Base-by-base conservation (phyloP, 2,888 invertebrate species). In the Callyntrura guangdongensis region DNA sequence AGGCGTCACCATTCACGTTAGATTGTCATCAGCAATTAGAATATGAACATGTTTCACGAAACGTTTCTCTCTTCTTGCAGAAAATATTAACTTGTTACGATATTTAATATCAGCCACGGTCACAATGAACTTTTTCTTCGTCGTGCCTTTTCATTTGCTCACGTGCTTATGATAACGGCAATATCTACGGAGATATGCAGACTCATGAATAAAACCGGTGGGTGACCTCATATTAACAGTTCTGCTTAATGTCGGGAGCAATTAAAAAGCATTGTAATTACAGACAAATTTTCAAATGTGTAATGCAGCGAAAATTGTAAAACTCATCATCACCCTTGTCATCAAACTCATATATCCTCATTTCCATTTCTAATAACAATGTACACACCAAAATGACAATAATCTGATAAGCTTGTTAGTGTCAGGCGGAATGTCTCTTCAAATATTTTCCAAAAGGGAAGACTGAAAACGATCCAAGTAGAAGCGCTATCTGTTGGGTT, bases 1-100 rank as follows among this genome's bases (percentile, higher is more conserved):
- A 72, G 81, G 88, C 36, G 82, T 61, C 77, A 22, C 77, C 81
- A 59, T 82, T 72, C 72, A 59, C 49, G 67, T 77, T 67, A 82
- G 89, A 89, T 89, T 89, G 89, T 89, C 89, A 89, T 89, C 89
- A 67, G 74, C 83, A 89, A 89, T 89, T 89, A 83, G 49, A 89
- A 53, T 74, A 59, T 59, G 27, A 85, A 83, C 87, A 87, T 83
- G 74, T 83, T 83, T 89, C 88, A 82, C 27, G 77, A 53, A 77
- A 77, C 86, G 61, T 67, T 72, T 85, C 49, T 47, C 56, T 85
- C 72, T 85, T 84, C 64, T 64, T 22, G 61, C 25, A 22, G 36
- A 79, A 64, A 83, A 64, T 56, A 47, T 77, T 72, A 49, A 84
- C 47, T 84, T 84, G 49, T 84, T 64, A 81, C 56, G 47, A 56